Percentiles rank a stretch among this genome's conserved stretches.
phyloP scores from a whole-genome alignment of 2,113 vertebrate genomes.

The Rhizomys pruinosus region DNA sequence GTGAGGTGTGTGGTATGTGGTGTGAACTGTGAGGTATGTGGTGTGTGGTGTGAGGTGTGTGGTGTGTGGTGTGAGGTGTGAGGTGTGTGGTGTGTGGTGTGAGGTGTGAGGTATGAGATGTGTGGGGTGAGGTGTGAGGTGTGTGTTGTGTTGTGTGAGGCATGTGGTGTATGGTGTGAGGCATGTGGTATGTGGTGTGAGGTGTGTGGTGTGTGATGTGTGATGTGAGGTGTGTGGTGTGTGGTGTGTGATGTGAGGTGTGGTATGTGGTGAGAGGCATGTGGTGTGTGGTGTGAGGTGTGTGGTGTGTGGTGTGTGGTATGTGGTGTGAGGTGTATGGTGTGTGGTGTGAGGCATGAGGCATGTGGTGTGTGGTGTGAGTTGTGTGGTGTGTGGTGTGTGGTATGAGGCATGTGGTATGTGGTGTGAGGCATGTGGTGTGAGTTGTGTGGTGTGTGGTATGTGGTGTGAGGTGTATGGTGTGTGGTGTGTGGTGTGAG shows the following conservation, averaged over 20 bases:
- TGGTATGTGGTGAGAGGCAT: no score
- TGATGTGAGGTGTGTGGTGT: not conserved
- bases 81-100: not conserved
- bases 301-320: not conserved
- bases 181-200: no score
- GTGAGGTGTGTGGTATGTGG: not conserved
- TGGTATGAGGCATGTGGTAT: not conserved
- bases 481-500: not conserved
- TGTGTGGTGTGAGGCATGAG: not conserved
- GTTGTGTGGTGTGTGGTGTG: not conserved
- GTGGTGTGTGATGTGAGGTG: not conserved
- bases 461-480: not conserved
- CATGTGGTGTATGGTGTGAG: not conserved
- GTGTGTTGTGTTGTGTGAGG: not conserved
- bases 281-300: not conserved
- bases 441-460: no score
- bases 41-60: not conserved
- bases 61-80: not conserved
- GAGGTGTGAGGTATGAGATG: no score
- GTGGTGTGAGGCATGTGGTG: no score
- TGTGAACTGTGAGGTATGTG: not conserved
- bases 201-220: not conserved
- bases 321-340: no score
- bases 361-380: not conserved
- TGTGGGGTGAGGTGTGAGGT: no score